These are phyloP conservation scores for Spondyliosoma cantharus DNA, from an alignment of 2,797 vertebrate species.

Conservation along the genomic window DNA sequence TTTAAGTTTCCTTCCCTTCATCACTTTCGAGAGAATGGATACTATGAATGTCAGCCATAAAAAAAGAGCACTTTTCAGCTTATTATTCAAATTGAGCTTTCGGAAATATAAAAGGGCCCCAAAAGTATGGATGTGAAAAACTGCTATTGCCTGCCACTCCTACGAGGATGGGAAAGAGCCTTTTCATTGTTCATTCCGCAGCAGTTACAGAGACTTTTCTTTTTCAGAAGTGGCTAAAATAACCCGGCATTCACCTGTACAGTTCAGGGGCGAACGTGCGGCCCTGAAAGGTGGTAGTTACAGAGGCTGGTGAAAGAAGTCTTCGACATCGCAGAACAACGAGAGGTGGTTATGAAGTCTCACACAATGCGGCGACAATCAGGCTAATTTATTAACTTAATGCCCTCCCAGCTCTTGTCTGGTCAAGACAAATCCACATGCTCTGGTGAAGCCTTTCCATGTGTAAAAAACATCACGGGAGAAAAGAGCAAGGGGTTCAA, in stretches of 20 bases:
- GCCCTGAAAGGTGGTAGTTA: conserved; percentile 44
- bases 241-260: conserved; percentile 33
- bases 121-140: conserved; percentile 49
- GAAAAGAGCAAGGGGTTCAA: not conserved
- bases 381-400: conserved; percentile 10
- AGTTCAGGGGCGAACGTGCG: conserved; percentile 16
- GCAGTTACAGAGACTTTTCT: conserved; percentile 37
- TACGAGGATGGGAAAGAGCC: conserved; percentile 39
- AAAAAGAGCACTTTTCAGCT: conserved; percentile 63
- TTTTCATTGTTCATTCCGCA: conserved; percentile 62
- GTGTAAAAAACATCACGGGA: not conserved
- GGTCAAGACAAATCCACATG: not conserved
- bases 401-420: not conserved
- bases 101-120: conserved; percentile 63
- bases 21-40: conserved; percentile 47
- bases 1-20: conserved; percentile 42
- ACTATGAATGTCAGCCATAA: conserved; percentile 60
- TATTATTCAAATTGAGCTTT: conserved; percentile 80
- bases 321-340: not conserved
- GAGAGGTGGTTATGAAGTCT: conserved; percentile 8
- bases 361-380: conserved; percentile 16
- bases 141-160: conserved; percentile 47
- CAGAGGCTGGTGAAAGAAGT: conserved; percentile 29
- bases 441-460: not conserved
- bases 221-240: conserved; percentile 33